Evolutionary conservation across 2,888 invertebrate species (phyloP).

Genomic region (Tenthredo amoena): DNA sequence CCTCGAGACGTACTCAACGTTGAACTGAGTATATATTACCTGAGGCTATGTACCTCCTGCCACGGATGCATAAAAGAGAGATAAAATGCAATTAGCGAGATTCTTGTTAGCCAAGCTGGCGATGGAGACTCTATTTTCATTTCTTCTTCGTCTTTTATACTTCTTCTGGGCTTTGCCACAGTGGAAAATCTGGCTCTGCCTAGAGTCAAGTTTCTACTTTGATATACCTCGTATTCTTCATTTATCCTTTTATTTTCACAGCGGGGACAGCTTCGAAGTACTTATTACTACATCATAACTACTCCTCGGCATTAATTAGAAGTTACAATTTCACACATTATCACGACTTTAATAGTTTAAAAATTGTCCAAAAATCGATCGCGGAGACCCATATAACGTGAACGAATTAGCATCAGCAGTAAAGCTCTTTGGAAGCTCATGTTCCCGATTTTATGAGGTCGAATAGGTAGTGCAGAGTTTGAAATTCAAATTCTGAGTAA

Average conservation of each 20-base stretch:
- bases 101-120: conserved; percentile 55
- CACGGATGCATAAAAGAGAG: conserved; percentile 46
- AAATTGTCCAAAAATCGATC: background rate
- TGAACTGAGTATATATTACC: conserved; percentile 47
- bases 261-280: background rate
- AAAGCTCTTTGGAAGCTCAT: background rate
- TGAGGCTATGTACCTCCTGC: conserved; percentile 45
- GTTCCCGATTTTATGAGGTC: background rate
- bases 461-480: background rate
- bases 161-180: conserved; percentile 25
- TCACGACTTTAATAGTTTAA: background rate
- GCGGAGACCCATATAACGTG: background rate
- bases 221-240: background rate
- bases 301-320: background rate
- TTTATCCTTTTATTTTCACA: background rate
- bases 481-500: conserved; percentile 10
- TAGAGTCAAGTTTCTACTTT: conserved; percentile 19
- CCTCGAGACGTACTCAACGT: conserved; percentile 36
- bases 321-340: background rate
- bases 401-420: background rate
- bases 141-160: conserved; percentile 24
- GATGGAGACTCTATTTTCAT: conserved; percentile 44
- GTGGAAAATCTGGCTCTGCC: background rate
- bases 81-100: conserved; percentile 60
- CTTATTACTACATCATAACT: background rate